Conservation (phyloP, 2,888 invertebrate species). For the Dromius quadrimaculatus region DNA sequence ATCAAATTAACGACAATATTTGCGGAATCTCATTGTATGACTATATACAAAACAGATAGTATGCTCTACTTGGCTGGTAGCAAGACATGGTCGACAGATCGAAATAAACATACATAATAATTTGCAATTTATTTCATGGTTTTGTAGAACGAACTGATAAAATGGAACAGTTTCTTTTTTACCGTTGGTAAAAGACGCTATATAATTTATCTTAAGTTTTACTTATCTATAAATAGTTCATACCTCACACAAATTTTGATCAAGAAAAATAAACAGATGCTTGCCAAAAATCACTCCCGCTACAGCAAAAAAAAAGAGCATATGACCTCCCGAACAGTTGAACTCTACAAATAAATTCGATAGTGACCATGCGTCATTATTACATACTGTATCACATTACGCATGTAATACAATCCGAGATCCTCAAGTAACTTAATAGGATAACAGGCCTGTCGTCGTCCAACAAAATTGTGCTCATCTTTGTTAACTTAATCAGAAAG, state of each 20-base stretch:
- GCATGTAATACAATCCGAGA: conserved; percentile 55
- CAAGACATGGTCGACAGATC: conserved; percentile 33
- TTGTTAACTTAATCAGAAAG: not conserved
- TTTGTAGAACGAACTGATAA: conserved; percentile 34
- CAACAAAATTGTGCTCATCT: not conserved
- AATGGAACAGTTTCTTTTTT: conserved; percentile 16
- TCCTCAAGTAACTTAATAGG: conserved; percentile 59
- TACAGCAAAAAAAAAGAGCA: not conserved
- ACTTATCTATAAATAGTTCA: conserved; percentile 6
- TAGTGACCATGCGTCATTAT: conserved; percentile 44
- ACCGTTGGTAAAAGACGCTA: no score
- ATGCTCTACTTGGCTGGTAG: conserved; percentile 37
- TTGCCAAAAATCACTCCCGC: not conserved
- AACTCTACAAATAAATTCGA: conserved; percentile 31
- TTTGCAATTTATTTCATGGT: conserved; percentile 42
- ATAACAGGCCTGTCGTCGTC: conserved; percentile 56
- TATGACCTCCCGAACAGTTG: conserved; percentile 13
- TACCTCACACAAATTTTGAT: conserved; percentile 9
- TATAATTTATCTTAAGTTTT: no score
- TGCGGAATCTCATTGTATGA: conserved; percentile 29
- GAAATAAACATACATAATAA: conserved; percentile 36
- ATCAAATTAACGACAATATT: conserved; percentile 29
- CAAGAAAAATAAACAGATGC: not conserved
- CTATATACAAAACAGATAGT: conserved; percentile 22
- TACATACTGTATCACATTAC: conserved; percentile 47